phyloP scores from a whole-genome alignment of 2,113 vertebrate genomes.

The Neomonachus schauinslandi region DNA sequence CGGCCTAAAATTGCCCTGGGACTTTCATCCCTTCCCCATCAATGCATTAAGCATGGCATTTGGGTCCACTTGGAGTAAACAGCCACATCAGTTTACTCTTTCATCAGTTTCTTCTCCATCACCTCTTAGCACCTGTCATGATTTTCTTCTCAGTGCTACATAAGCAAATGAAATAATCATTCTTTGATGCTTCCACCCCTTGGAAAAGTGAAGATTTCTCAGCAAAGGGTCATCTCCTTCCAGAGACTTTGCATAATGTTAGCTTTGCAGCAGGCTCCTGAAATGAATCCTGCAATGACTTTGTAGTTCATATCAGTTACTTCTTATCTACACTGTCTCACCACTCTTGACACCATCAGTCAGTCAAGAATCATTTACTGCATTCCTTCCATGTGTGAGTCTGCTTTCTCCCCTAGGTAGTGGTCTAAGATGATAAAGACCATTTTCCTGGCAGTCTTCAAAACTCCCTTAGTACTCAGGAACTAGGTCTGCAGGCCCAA shows the following conservation, averaged over 20 bases:
- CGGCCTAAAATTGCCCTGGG: not conserved
- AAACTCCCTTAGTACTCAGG: not conserved
- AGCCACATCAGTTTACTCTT: not conserved
- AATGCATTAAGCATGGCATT: not conserved
- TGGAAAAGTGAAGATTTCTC: not conserved
- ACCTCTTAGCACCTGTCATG: not conserved
- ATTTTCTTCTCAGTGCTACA: not conserved
- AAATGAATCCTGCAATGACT: not conserved
- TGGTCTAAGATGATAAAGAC: not conserved
- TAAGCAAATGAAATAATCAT: not conserved
- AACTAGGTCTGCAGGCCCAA: not conserved
- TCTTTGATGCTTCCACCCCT: not conserved
- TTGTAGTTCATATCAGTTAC: not conserved
- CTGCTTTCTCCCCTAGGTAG: not conserved
- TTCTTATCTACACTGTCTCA: not conserved
- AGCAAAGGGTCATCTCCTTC: not conserved
- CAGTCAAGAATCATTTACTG: not conserved
- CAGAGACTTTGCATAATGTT: not conserved
- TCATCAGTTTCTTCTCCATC: not conserved
- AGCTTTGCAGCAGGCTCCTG: not conserved
- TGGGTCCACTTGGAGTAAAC: not conserved
- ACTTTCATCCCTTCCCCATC: not conserved
- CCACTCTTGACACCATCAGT: not conserved
- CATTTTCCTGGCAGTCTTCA: not conserved
- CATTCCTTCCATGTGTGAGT: not conserved